Evolutionary conservation across 2,888 invertebrate genomes (phyloP), one percentile per base, ranked within the genome.

Genomic region (Nemotelus pantherinus): DNA sequence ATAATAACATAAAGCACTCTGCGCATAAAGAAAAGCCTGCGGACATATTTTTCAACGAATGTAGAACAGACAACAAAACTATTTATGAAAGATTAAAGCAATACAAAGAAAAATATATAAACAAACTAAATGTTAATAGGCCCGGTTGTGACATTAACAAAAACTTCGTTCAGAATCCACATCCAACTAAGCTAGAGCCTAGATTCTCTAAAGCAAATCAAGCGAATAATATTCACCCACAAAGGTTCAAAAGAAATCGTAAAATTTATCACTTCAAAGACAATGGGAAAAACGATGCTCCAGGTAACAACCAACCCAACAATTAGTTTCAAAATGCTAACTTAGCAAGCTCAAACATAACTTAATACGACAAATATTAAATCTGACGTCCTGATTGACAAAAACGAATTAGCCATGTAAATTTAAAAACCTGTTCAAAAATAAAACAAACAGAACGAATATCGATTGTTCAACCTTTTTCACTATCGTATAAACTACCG

Each of bases 181-280:
- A 70, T 43, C 70, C 53, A 39, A 53, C 41, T 43, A 70, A 70
- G 41, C 44, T 70, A 7, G 9, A 70, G 2, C 70, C 70, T 50
- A 53, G 70, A 47, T 70, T 70, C 55, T 55, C 6, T 70, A 70
- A 41, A 41, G 43, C 70, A 55, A 10, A 53, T 25, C 6, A 3
- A 43, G 55, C 53, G 39, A 48, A n/a, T 2, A 70, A 50, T 9
- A 70, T 70, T 53, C 70, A 70, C n/a, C 55, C 70, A 55, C 55
- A 70, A 70, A 70, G 55, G 44, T 70, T 55, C 55, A 70, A 70
- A 70, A 70, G 7, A 43, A 53, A 70, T 55, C 70, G 70, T 70
- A 70, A 70, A 70, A 41, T 70, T 9, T 70, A 70, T 70, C 55
- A 4, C 55, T 55, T 5, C 55, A 70, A 55, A 55, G 70, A 70